Evolutionary conservation across 2,797 vertebrate genomes (phyloP).

Genomic region (Spinibarbus caldwelli): DNA sequence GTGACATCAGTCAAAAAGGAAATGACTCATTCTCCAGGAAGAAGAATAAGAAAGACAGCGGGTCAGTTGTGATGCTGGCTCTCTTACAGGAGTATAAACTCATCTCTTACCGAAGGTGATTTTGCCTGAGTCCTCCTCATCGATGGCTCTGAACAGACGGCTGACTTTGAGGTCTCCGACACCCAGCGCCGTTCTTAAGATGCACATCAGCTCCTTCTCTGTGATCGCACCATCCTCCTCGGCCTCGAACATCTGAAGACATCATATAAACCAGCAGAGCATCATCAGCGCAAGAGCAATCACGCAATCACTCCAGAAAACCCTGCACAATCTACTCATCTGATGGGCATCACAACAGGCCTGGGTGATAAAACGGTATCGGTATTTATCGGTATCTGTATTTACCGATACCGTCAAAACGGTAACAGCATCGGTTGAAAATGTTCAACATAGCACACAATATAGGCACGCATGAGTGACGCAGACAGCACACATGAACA

Average conservation of each 20-base stretch:
- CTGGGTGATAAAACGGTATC: too few species aligned
- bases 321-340: background rate
- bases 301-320: constrained; percentile 30
- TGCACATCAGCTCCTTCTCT: constrained; percentile 81
- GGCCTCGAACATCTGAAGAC: constrained; percentile 87
- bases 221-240: constrained; percentile 80
- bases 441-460: too few species aligned
- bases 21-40: background rate
- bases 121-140: constrained; percentile 79
- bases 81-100: too few species aligned
- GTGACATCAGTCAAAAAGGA: background rate
- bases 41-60: too few species aligned
- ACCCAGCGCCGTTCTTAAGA: constrained; percentile 91
- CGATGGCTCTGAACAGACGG: constrained; percentile 86
- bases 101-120: constrained; percentile 87
- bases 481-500: too few species aligned
- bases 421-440: too few species aligned
- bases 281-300: background rate
- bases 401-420: too few species aligned
- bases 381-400: too few species aligned
- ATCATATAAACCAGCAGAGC: background rate
- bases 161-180: constrained; percentile 85
- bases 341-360: too few species aligned
- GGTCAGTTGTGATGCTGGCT: too few species aligned
- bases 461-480: too few species aligned